phyloP scores from a whole-genome alignment of 2,888 invertebrate species.

The Empis livida region DNA sequence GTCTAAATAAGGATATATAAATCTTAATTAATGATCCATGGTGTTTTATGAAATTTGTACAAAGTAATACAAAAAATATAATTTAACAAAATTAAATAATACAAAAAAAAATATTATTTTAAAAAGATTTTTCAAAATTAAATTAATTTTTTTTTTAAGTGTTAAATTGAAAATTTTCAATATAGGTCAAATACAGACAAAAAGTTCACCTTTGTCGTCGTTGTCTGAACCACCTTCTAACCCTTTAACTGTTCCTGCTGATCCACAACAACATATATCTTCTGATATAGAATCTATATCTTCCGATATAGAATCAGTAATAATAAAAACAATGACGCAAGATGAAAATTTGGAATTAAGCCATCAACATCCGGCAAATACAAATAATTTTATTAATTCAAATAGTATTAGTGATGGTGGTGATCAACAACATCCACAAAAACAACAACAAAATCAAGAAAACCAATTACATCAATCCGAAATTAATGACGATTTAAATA shows the following conservation, averaged over 20 bases:
- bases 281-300: neutral
- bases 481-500: neutral
- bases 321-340: constrained; percentile 7
- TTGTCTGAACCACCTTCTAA: neutral
- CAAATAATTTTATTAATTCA: neutral
- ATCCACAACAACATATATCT: neutral
- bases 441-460: neutral
- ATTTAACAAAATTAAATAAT: neutral
- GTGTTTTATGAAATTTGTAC: neutral
- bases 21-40: neutral
- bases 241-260: neutral
- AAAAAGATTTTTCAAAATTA: neutral
- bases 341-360: constrained; percentile 10
- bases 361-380: constrained; percentile 4
- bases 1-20: neutral
- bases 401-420: neutral
- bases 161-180: constrained; percentile 4
- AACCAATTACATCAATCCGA: neutral
- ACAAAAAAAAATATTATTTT: too few species aligned
- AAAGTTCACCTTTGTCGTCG: neutral
- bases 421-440: neutral
- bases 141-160: neutral
- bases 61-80: neutral
- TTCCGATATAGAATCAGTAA: neutral
- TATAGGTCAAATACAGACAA: constrained; percentile 13